Conservation (phyloP, 2,888 invertebrate species). For the Diogma glabrata region DNA sequence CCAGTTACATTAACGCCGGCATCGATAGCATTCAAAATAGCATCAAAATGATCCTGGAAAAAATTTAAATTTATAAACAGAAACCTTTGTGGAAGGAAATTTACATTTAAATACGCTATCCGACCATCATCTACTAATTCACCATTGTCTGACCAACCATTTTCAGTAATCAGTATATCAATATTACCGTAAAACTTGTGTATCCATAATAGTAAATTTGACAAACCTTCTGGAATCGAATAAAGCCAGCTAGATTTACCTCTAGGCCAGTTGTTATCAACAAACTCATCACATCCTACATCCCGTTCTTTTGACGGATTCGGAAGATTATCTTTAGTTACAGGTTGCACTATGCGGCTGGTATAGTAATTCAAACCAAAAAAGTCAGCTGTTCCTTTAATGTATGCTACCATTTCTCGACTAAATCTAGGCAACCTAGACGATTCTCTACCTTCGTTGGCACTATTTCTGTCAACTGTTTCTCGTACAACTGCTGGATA, state of each 20-base stretch:
- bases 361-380: slow-evolving; percentile 28
- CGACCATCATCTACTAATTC: slow-evolving; percentile 30
- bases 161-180: slow-evolving; percentile 42
- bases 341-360: slow-evolving; percentile 21
- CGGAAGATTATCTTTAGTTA: slow-evolving; percentile 22
- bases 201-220: slow-evolving; percentile 18
- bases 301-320: slow-evolving; percentile 44
- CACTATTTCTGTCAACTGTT: slow-evolving; percentile 27
- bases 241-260: slow-evolving; percentile 27
- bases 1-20: slow-evolving; percentile 39
- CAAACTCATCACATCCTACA: slow-evolving; percentile 20
- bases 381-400: slow-evolving; percentile 26
- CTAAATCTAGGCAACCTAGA: slow-evolving; percentile 23
- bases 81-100: too few relatives aligned
- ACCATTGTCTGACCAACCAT: slow-evolving; percentile 38
- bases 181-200: background rate
- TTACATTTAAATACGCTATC: slow-evolving; percentile 13
- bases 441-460: slow-evolving; percentile 25
- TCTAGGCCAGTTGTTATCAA: slow-evolving; percentile 24
- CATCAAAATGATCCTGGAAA: slow-evolving; percentile 32
- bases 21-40: slow-evolving; percentile 39
- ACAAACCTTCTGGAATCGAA: slow-evolving; percentile 27
- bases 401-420: background rate
- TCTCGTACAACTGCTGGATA: slow-evolving; percentile 29
- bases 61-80: too few relatives aligned